These are phyloP conservation scores for Capra hircus DNA, from an alignment of 2,113 vertebrate genomes.

Conservation along the genomic window DNA sequence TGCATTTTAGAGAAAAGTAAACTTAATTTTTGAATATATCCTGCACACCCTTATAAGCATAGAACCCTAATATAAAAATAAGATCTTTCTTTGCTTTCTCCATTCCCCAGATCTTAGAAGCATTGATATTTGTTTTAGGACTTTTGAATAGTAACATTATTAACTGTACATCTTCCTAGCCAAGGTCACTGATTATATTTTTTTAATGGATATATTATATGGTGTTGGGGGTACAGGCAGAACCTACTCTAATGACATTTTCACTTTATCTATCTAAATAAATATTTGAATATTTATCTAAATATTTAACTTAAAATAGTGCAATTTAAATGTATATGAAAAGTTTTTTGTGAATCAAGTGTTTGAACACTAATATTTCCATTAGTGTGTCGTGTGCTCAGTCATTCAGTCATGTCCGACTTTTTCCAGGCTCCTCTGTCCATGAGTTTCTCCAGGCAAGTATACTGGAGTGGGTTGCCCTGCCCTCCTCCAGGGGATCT, in stretches of 20 bases:
- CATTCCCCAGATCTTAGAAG: background rate
- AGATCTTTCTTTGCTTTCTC: background rate
- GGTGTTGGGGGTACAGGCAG: background rate
- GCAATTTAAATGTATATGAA: background rate
- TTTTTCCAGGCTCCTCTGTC: background rate
- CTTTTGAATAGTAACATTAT: background rate
- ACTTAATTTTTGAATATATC: background rate
- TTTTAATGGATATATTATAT: background rate
- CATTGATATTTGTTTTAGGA: background rate
- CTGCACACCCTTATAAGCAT: background rate
- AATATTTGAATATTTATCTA: background rate
- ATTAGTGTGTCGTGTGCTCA: background rate
- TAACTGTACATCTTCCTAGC: background rate
- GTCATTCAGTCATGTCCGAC: fast-evolving
- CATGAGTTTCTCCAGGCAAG: background rate
- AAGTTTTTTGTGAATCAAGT: background rate
- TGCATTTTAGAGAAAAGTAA: background rate
- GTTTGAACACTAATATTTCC: background rate
- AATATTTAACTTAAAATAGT: conserved; percentile 26
- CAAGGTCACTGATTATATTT: background rate
- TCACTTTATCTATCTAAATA: background rate
- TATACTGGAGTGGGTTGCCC: background rate
- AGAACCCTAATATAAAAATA: background rate
- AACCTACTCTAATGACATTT: background rate
- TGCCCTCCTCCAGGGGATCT: background rate